Conservation (phyloP, 2,797 vertebrate genomes). For the Anguilla pacifica region DNA sequence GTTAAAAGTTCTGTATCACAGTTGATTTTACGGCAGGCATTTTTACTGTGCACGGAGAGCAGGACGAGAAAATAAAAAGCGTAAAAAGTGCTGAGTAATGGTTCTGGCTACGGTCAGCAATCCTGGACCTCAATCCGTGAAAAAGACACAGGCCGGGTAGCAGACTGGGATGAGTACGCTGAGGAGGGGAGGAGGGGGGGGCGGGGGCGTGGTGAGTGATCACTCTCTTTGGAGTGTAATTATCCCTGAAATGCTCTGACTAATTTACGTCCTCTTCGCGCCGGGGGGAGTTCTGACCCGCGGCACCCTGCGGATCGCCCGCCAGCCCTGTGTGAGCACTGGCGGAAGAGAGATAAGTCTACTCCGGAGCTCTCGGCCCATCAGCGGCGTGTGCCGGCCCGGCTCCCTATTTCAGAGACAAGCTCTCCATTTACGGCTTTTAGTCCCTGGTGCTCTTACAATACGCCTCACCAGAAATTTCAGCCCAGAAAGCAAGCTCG, state of each 20-base stretch:
- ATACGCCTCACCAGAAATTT: slow-evolving; percentile 7
- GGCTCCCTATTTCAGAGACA: not conserved
- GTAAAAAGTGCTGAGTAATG: not conserved
- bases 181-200: not conserved
- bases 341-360: not conserved
- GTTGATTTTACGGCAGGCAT: not conserved
- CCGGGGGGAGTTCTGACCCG: not conserved
- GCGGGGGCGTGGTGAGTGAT: not conserved
- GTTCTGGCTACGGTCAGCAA: not conserved
- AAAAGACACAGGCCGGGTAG: not conserved
- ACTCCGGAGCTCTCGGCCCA: not conserved
- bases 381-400: not conserved
- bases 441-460: not conserved
- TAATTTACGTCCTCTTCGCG: not conserved
- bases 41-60: not conserved
- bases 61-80: not conserved
- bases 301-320: not conserved
- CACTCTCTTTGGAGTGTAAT: not conserved
- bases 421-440: slow-evolving; percentile 15
- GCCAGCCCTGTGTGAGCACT: not conserved
- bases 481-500: not conserved
- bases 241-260: not conserved
- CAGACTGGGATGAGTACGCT: not conserved
- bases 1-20: not conserved
- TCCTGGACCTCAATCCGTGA: not conserved